These are phyloP conservation scores for Mercenaria mercenaria DNA, from an alignment of 1,140 invertebrate genomes.

Conservation along the genomic window DNA sequence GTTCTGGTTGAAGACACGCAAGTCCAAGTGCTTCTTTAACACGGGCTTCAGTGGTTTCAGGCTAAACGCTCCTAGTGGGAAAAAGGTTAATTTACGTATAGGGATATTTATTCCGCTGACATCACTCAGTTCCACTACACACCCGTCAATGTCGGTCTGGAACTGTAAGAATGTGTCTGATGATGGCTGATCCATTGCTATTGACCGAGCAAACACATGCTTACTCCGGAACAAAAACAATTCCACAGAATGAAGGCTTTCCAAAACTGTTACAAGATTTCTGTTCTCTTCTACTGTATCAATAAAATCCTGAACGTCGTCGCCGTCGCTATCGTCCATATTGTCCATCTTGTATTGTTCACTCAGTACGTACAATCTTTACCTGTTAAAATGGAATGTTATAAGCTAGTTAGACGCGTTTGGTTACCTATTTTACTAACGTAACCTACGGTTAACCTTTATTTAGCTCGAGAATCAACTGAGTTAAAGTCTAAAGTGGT, in stretches of 20 bases:
- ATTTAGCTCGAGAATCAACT: too few species aligned
- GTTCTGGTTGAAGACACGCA: background rate
- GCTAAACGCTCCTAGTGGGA: background rate
- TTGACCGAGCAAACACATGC: background rate
- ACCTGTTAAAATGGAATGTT: too few species aligned
- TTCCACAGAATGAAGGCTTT: too few species aligned
- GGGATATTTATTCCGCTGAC: background rate
- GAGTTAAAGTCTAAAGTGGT: too few species aligned
- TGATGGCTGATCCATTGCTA: background rate
- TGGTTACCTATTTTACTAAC: too few species aligned
- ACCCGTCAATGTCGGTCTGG: slow-evolving; percentile 1
- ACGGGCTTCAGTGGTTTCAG: background rate
- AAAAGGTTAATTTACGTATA: background rate
- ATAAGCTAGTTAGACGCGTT: too few species aligned
- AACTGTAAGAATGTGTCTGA: background rate
- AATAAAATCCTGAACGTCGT: background rate
- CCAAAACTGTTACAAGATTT: background rate
- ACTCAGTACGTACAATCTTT: too few species aligned
- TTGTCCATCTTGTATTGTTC: too few species aligned
- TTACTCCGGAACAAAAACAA: background rate
- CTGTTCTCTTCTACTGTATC: background rate
- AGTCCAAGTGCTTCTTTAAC: slow-evolving; percentile 23
- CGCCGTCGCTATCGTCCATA: too few species aligned
- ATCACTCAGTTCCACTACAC: background rate
- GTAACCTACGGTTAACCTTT: too few species aligned